Base-by-base conservation (phyloP, 1,140 invertebrate genomes). In the Macrocentrus cingulum region DNA sequence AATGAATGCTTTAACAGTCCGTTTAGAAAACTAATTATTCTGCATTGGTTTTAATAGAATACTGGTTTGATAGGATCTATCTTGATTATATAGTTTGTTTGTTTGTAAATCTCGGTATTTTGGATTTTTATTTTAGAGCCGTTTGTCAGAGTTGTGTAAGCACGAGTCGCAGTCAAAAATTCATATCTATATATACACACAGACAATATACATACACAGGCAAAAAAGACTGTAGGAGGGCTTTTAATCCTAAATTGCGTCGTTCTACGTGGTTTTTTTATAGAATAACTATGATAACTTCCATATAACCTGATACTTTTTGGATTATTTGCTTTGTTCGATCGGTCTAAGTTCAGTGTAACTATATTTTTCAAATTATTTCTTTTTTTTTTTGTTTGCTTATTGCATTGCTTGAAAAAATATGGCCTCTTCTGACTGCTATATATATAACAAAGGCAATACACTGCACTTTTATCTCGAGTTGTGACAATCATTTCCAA, bases 331-430 rank as follows among this genome's bases (percentile, higher is more conserved):
- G 19, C 22, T 49, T 51, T 51, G 48, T 51, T 51, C 48, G 48
- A 32, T 51, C 18, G 13, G 16, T 51, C 37, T 51, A 18, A 50
- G 42, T 49, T 41, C 37, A 53, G 36, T 49, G 41, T 53, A 19
- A 61, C 51, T 54, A 58, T 49, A 52, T 45, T 54, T n/a, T n/a
- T n/a, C n/a, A n/a, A n/a, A n/a, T n/a, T n/a, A n/a, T n/a, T n/a
- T n/a, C n/a, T n/a, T n/a, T n/a, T n/a, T n/a, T n/a, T n/a, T n/a
- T n/a, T n/a, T n/a, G n/a, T n/a, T 59, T 51, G 50, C 72, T 77
- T 77, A 78, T 78, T 77, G 77, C 71, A 66, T 79, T 74, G 75
- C 74, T 76, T 80, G 77, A 75, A 80, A 80, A 80, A 80, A 80
- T 80, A 80, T 80, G 77, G 73, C 76, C 78, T 77, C 75, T 75